Base-by-base conservation (phyloP, 2,888 invertebrate genomes). In the Emmelina monodactyla region DNA sequence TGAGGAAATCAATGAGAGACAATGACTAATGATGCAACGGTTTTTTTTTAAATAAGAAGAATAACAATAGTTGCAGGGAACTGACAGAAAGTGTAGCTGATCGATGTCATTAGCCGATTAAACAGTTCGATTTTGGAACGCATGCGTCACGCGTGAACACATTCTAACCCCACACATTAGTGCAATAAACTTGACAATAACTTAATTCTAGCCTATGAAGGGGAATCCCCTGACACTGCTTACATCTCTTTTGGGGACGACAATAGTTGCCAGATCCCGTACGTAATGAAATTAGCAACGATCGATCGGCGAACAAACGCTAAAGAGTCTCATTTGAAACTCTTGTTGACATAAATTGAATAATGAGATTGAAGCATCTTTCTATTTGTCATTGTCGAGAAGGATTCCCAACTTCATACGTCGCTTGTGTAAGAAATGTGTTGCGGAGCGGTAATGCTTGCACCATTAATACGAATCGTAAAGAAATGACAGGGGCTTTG, bases 131-230 rank as follows among this genome's bases (percentile, higher is more conserved):
- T 25, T 25, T 40, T 38, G 33, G 35, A 44, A 44, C 42, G 46
- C 42, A 33, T 41, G 41, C 45, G 43, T 45, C 46, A 53, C 52
- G 45, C 58, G 53, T 51, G 44, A 43, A 42, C 50, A 62, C 64
- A 65, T 71, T 68, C 73, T 62, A 62, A 63, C 70, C 69, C 71
- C 62, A 60, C 63, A 62, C 71, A 72, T 75, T 75, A 72, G 69
- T 63, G 71, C 71, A 68, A 63, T 72, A 72, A 75, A 72, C 76
- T 72, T 59, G 68, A 73, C 75, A 70, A 76, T 78, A 78, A 78
- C 78, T 78, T 72, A 75, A 78, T 78, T 78, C 65, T 47, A 51
- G 55, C 14, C 28, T 14, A n/a, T n/a, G 68, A 56, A 63, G 72
- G 69, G 71, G 61, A 62, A 57, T 63, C 73, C 69, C 61, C 50